Percentiles rank a stretch among this genome's conserved stretches.
These are phyloP conservation scores for Erethizon dorsatum DNA, from an alignment of 2,797 vertebrate species.

Conservation along the genomic window DNA sequence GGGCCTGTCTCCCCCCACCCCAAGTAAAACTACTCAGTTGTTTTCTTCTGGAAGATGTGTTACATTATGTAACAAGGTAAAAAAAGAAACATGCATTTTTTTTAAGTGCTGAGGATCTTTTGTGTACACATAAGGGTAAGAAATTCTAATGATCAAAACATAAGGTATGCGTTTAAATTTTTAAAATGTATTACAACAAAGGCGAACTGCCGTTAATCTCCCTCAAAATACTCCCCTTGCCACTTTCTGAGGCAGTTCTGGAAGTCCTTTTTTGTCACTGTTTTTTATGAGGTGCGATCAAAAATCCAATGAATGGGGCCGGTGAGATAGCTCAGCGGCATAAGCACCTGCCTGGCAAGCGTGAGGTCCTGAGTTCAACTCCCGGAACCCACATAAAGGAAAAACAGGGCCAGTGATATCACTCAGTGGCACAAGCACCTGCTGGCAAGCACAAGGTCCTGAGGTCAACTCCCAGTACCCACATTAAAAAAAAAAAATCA, in stretches of 20 bases:
- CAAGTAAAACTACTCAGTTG: background rate
- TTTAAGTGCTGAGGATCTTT: background rate
- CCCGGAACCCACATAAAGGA: too few species aligned
- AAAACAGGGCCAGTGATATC: too few species aligned
- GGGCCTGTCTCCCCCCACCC: background rate
- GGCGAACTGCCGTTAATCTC: background rate
- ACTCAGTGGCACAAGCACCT: too few species aligned
- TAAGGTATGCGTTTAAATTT: background rate
- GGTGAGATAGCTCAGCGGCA: too few species aligned
- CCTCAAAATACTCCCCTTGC: background rate
- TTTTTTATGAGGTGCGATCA: background rate
- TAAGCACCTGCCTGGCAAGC: too few species aligned
- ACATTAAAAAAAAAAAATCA: too few species aligned
- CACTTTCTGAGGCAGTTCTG: background rate
- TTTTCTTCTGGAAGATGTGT: background rate
- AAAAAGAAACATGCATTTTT: background rate
- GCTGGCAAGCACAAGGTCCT: too few species aligned
- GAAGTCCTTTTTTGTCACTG: background rate
- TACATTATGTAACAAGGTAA: background rate
- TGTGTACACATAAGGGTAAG: background rate
- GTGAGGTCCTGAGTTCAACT: too few species aligned
- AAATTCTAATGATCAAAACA: background rate
- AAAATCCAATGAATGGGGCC: background rate
- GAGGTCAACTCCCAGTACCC: too few species aligned
- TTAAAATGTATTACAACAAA: background rate